Evolutionary conservation across 2,113 vertebrate genomes (phyloP).

Genomic region (Sebastes schlegelii): DNA sequence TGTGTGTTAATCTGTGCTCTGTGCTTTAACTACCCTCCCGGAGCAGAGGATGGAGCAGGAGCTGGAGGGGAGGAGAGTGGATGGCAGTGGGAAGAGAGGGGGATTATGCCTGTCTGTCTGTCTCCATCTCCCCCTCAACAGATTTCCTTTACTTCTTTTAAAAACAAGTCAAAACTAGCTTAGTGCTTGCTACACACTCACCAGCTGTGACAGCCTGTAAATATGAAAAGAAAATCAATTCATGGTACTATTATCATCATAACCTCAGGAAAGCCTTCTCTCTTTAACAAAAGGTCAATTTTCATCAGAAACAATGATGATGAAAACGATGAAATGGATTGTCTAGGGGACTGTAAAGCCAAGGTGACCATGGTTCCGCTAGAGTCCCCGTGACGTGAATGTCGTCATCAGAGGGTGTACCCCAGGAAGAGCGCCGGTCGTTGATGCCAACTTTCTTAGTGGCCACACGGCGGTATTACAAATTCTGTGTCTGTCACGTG

Average conservation of each 20-base stretch:
- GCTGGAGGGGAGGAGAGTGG: conserved; percentile 15
- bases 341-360: too few species aligned
- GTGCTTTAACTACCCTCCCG: conserved; percentile 50
- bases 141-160: conserved; percentile 10
- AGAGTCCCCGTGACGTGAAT: too few species aligned
- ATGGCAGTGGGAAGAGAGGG: neutral
- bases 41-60: conserved; percentile 16
- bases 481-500: too few species aligned
- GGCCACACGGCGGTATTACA: too few species aligned
- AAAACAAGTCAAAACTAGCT: conserved; percentile 23
- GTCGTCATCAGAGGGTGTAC: too few species aligned
- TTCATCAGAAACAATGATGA: too few species aligned
- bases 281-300: neutral
- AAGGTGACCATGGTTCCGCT: too few species aligned
- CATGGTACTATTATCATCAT: neutral
- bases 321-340: too few species aligned
- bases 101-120: conserved; percentile 44
- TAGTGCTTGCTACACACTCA: neutral
- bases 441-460: too few species aligned
- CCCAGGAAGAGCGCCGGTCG: too few species aligned
- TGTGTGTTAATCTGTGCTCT: conserved; percentile 68
- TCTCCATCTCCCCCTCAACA: neutral
- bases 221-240: neutral
- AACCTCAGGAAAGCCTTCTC: neutral
- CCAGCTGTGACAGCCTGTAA: neutral